Conservation (phyloP, 2,888 invertebrate species). For the Kryphioiulus occultus region DNA sequence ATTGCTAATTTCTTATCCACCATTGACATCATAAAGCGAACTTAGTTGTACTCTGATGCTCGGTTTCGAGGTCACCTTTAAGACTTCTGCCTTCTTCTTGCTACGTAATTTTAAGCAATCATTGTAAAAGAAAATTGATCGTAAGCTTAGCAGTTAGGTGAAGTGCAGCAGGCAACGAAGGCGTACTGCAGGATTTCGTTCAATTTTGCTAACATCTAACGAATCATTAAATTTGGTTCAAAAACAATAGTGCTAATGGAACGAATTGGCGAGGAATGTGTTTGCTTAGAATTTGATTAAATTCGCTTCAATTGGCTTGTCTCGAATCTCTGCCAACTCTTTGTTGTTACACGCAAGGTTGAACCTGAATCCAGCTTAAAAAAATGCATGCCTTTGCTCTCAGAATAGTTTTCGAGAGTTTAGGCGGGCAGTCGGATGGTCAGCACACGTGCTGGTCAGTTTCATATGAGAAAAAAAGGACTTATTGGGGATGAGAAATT, state of each 20-base stretch:
- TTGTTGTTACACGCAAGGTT: constrained; percentile 24
- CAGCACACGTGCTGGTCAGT: not conserved
- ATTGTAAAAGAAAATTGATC: constrained; percentile 38
- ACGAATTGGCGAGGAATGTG: constrained; percentile 21
- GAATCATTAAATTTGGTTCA: constrained; percentile 39
- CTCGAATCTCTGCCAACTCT: not conserved
- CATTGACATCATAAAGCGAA: not conserved
- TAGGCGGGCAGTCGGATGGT: not conserved
- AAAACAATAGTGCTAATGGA: constrained; percentile 26
- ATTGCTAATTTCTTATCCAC: not conserved
- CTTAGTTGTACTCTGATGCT: not conserved
- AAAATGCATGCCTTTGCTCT: not conserved
- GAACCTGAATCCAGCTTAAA: not conserved
- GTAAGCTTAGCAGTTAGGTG: constrained; percentile 11
- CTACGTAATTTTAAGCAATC: constrained; percentile 19
- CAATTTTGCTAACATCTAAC: constrained; percentile 27
- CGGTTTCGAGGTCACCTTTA: not conserved
- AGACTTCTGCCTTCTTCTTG: not conserved
- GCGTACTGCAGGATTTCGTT: not conserved
- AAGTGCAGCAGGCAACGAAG: not conserved
- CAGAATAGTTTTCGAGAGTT: not conserved
- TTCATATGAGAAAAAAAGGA: not conserved
- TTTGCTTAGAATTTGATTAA: constrained; percentile 15
- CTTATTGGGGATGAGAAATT: not conserved
- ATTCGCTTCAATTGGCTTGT: constrained; percentile 32